Base-by-base conservation (phyloP, 2,113 vertebrate genomes). In the Carlito syrichta region DNA sequence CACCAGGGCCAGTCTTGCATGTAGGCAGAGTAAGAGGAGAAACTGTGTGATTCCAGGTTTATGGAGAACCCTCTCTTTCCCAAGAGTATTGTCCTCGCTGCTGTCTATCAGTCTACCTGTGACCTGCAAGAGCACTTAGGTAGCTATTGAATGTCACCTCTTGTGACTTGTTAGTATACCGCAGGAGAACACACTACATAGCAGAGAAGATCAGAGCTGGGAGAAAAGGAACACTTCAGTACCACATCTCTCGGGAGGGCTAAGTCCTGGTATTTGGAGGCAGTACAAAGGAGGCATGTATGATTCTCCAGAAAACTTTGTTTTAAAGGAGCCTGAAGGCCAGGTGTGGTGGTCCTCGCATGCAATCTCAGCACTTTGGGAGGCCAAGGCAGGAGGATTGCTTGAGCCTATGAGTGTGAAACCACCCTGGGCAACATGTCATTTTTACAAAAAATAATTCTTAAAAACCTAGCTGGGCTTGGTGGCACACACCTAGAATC, bases 1-100 rank as follows among this genome's bases (percentile, higher is more conserved):
- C 2, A 0, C 43, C 0, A 8, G 2, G 43, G 10, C 27, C 6
- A 6, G 8, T 25, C 9, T 56, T 10, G 1, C 6, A 2, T 20
- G 6, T 8, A 3, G 4, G 25, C 35, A 16, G 56, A 25, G 7
- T 8, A 22, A 40, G 11, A 4, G 5, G 12, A 2, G 9, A 1
- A 1, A 0, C 0, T 16, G 27, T 32, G 0, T 1, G 30, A 8
- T 35, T 62, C 9, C 8, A 11, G 78, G 50, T 10, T 6, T 20
- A 2, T 1, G 2, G 17, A 48, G 23, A 25, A 63, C 0, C 5
- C 48, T 43, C 19, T 38, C 38, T 73, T 63, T 58, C 20, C 23
- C 25, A n/a, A 48, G 43, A 25, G 32, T n/a, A n/a, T 0, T 22
- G 10, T 11, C 32, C 52, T 62, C 16, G 3, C 32, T 2, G 6